Conservation (phyloP, 2,888 invertebrate species). For the Ametastegia equiseti region DNA sequence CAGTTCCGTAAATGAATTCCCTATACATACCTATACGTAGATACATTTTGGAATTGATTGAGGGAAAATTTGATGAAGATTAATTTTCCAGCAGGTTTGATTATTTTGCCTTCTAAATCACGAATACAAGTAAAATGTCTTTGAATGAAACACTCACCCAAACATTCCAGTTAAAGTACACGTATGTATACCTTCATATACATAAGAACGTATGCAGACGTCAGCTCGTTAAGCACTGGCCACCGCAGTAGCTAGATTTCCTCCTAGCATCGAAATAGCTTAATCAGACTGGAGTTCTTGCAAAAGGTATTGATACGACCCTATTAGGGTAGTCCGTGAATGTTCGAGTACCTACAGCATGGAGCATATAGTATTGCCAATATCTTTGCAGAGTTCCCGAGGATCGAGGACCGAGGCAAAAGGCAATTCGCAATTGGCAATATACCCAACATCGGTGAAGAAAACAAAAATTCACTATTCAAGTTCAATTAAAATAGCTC, state of each 20-base stretch:
- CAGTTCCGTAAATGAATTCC: too few relatives aligned
- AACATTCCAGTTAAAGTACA: not conserved
- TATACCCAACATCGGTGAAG: conserved; percentile 5
- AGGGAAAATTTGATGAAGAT: too few relatives aligned
- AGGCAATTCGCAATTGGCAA: not conserved
- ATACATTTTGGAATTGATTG: too few relatives aligned
- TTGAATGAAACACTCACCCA: not conserved
- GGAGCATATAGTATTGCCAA: not conserved
- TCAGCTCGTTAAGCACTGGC: conserved; percentile 44
- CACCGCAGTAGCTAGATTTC: conserved; percentile 42
- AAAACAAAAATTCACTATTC: conserved; percentile 52
- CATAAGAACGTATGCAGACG: conserved; percentile 23
- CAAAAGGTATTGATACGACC: conserved; percentile 50
- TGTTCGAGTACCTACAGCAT: too few relatives aligned
- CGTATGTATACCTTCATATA: not conserved
- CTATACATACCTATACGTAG: too few relatives aligned
- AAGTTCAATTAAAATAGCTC: conserved; percentile 58
- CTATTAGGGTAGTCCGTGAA: conserved; percentile 51
- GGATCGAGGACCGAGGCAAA: not conserved
- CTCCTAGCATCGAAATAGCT: conserved; percentile 53
- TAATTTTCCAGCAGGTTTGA: too few relatives aligned
- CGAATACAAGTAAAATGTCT: not conserved
- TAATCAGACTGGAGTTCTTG: conserved; percentile 49
- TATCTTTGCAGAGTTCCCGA: not conserved
- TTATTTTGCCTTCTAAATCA: too few relatives aligned